Evolutionary conservation across 2,888 invertebrate genomes (phyloP), one percentile per base, ranked within the genome.

Genomic region (Philonicus albiceps): DNA sequence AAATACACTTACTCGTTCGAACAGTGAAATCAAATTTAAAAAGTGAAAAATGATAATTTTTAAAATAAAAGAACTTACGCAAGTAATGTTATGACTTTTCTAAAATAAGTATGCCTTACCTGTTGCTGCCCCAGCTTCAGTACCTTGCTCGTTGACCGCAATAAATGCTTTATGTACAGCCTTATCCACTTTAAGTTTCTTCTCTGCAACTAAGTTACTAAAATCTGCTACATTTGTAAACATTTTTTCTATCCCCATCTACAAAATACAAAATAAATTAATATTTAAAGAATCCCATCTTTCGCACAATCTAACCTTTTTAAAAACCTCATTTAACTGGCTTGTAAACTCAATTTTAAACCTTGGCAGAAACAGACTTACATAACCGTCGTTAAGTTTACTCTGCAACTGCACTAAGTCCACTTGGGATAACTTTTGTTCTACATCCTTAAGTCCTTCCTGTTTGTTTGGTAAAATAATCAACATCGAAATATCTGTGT

Each of bases 71-170:
- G 2, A 6, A 11, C 6, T 40, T 6, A 40, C 13, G 11, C 1
- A 40, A 40, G 1, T 11, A 0, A 43, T 43, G 0, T 11, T 37
- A 11, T 37, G 11, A 43, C 13, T 3, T 43, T 1, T 43, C 16
- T 13, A 13, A 43, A 43, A 37, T 37, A 11, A 43, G 11, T 3
- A 43, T 43, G 16, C 2, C 16, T 13, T 89, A 92, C 91, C 89
- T 40, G 97, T 96, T 22, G 96, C 97, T 3, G 97, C 96, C 55
- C 97, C 95, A 0, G 96, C 96, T 90, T 97, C 97, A 1, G 96
- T 96, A 0, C 98, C 98, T 90, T 97, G 96, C 91, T 98, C 98
- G 91, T 97, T 96, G 0, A 98, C 96, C 90, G 96, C 96, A 89
- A 98, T 95, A 90, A 96, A 96, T 0, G 97, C 96, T 91, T 97